Evolutionary conservation across 2,113 vertebrate genomes (phyloP).

Genomic region (Pachypanchax playfairii): DNA sequence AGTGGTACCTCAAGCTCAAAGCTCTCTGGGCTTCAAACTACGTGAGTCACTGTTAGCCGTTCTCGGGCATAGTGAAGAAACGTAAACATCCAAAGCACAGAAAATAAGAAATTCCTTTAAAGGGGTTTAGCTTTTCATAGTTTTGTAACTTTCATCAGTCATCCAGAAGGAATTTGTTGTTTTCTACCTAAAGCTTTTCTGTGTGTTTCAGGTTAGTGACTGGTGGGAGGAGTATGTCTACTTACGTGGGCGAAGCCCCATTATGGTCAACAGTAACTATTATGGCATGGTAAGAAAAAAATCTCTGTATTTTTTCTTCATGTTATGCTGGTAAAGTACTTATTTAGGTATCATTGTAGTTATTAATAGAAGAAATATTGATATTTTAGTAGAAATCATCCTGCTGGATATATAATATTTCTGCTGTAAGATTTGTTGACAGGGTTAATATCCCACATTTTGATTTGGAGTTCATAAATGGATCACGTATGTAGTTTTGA

Average conservation of each 20-base stretch:
- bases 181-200: slow-evolving; percentile 4
- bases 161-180: slow-evolving; percentile 39
- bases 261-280: slow-evolving; percentile 93
- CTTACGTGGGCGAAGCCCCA: slow-evolving; percentile 83
- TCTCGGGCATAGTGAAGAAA: neutral
- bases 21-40: slow-evolving; percentile 90
- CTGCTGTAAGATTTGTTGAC: neutral
- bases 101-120: slow-evolving; percentile 51
- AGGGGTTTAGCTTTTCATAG: slow-evolving; percentile 35
- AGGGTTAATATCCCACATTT: neutral
- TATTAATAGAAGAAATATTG: no score
- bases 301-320: neutral
- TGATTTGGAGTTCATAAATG: neutral
- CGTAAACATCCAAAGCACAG: slow-evolving; percentile 4
- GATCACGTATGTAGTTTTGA: no score
- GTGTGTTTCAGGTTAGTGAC: slow-evolving; percentile 85
- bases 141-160: slow-evolving; percentile 51
- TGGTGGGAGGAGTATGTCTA: slow-evolving; percentile 95
- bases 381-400: no score
- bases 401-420: no score
- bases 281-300: slow-evolving; percentile 85
- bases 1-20: slow-evolving; percentile 90
- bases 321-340: neutral
- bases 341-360: neutral
- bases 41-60: slow-evolving; percentile 77